A percentile compares a stretch with the other conserved stretches of the same genome.
Evolutionary conservation across 2,888 invertebrate genomes (phyloP).

Genomic region (Bombylius major): DNA sequence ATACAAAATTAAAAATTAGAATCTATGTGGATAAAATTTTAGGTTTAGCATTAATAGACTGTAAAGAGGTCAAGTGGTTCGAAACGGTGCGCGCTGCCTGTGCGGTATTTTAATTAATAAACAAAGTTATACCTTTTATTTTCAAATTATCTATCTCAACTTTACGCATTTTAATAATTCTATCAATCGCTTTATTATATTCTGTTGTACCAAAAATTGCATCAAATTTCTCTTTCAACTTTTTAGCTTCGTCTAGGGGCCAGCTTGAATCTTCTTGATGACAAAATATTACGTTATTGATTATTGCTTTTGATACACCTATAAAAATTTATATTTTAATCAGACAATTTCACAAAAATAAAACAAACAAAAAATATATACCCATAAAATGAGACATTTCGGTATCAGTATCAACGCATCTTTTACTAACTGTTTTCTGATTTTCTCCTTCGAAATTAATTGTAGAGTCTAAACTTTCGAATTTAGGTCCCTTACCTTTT

Average conservation of each 20-base stretch:
- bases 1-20: too few relatives aligned
- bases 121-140: conserved; percentile 36
- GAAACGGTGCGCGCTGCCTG: too few relatives aligned
- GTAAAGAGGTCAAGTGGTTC: too few relatives aligned
- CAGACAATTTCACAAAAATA: neutral
- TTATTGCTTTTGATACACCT: conserved; percentile 82
- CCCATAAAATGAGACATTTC: conserved; percentile 55
- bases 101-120: too few relatives aligned
- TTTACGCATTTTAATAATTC: conserved; percentile 53
- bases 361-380: conserved; percentile 2
- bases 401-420: conserved; percentile 58
- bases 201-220: conserved; percentile 92
- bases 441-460: conserved; percentile 41
- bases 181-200: conserved; percentile 82
- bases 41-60: too few relatives aligned
- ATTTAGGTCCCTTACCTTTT: conserved; percentile 40
- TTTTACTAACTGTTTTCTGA: conserved; percentile 47
- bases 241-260: conserved; percentile 89
- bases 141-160: conserved; percentile 36
- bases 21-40: too few relatives aligned
- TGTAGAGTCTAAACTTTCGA: conserved; percentile 55
- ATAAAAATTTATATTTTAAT: neutral
- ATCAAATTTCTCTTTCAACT: conserved; percentile 92
- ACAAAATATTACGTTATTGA: conserved; percentile 95
- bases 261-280: conserved; percentile 97